Evolutionary conservation across 2,113 vertebrate genomes (phyloP).

Genomic region (Sceloporus undulatus): DNA sequence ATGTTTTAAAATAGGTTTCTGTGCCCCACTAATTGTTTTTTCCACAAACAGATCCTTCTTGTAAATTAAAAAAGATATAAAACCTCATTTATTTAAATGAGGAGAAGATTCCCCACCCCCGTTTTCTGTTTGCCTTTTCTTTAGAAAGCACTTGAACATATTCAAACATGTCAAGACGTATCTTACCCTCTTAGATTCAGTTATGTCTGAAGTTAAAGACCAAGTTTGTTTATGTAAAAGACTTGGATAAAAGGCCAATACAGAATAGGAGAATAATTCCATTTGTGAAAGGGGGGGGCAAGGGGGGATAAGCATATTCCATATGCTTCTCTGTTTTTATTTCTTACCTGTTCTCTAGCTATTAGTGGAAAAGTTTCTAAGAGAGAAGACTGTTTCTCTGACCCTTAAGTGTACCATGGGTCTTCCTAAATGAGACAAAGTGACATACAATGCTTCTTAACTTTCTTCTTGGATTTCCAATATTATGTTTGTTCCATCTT

Average conservation of each 20-base stretch:
- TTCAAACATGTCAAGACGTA: slow-evolving; percentile 24
- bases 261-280: background rate
- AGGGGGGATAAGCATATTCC: background rate
- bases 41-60: background rate
- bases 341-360: background rate
- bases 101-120: background rate
- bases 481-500: background rate
- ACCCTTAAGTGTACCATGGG: background rate
- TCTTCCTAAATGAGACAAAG: background rate
- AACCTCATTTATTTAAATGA: background rate
- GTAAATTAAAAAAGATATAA: background rate
- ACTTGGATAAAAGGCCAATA: background rate
- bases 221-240: slow-evolving; percentile 21
- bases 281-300: background rate
- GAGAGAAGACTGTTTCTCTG: background rate
- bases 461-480: background rate
- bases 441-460: background rate
- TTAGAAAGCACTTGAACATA: slow-evolving; percentile 15
- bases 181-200: background rate
- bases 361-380: background rate
- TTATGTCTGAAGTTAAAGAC: slow-evolving; percentile 18
- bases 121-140: slow-evolving; percentile 4
- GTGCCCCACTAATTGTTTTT: background rate
- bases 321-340: background rate
- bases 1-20: background rate